Evolutionary conservation across 2,888 invertebrate species (phyloP).

Genomic region (Plebejus argus): DNA sequence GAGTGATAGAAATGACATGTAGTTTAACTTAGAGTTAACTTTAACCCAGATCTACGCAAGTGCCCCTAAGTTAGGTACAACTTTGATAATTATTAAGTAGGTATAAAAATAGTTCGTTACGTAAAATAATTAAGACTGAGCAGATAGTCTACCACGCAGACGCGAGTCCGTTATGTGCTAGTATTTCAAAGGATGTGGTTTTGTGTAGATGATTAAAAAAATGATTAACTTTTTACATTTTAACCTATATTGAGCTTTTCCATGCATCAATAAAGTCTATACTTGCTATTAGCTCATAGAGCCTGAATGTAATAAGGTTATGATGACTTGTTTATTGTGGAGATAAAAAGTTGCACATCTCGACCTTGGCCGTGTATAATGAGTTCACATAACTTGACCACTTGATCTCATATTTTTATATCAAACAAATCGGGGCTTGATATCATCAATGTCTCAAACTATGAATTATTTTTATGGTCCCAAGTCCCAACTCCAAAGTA

Average conservation of each 20-base stretch:
- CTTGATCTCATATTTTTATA: too few species aligned
- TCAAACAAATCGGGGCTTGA: too few species aligned
- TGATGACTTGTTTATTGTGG: conserved; percentile 7
- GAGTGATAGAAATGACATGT: too few species aligned
- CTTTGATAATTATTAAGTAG: too few species aligned
- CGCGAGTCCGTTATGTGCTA: neutral
- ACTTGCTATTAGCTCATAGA: neutral
- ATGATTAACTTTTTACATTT: neutral
- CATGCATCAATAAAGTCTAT: neutral
- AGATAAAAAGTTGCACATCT: conserved; percentile 8
- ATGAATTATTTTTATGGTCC: too few species aligned
- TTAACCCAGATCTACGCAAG: too few species aligned
- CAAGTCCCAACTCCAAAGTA: too few species aligned
- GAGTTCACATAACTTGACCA: neutral
- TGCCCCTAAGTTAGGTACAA: too few species aligned
- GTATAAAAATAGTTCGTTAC: neutral
- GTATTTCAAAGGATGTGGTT: neutral
- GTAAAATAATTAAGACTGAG: neutral
- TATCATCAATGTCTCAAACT: too few species aligned
- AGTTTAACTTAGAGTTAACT: too few species aligned
- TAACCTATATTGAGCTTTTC: neutral
- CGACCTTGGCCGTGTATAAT: conserved; percentile 2
- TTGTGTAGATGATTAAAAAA: neutral
- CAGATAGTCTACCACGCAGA: neutral
- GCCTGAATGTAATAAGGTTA: neutral